Evolutionary conservation across 2,113 vertebrate genomes (phyloP).

Genomic region (Xiphorhynchus elegans): DNA sequence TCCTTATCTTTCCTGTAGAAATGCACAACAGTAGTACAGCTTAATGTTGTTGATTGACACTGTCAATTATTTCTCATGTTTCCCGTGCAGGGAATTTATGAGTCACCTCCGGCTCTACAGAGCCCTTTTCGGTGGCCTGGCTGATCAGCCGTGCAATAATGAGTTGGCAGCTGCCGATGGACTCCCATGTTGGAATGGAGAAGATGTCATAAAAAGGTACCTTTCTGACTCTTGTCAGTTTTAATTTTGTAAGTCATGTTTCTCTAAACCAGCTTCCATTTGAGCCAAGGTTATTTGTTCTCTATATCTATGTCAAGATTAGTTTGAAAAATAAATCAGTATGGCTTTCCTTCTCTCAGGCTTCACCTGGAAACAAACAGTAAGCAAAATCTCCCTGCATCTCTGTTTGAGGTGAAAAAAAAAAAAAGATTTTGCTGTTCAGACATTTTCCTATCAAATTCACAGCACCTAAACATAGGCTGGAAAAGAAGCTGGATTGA

Average conservation of each 20-base stretch:
- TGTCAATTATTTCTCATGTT: not conserved
- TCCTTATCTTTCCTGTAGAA: not conserved
- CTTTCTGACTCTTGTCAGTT: not conserved
- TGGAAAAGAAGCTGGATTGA: not conserved
- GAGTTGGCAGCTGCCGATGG: constrained; percentile 80
- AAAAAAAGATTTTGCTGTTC: not conserved
- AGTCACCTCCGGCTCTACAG: constrained; percentile 75
- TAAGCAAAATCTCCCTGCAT: not conserved
- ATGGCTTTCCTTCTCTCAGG: not conserved
- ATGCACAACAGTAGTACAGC: not conserved
- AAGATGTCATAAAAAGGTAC: constrained; percentile 82
- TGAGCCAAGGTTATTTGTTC: fast-evolving
- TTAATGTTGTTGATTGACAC: not conserved
- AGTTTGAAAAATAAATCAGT: not conserved
- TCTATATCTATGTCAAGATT: not conserved
- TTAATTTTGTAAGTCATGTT: not conserved
- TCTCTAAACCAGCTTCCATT: not conserved
- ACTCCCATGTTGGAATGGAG: constrained; percentile 84
- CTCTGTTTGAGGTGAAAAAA: not conserved
- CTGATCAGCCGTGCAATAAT: constrained; percentile 81
- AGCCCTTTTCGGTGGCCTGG: constrained; percentile 82
- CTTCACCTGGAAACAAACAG: not conserved
- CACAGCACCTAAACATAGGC: not conserved
- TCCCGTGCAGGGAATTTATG: constrained; percentile 81
- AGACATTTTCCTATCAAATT: not conserved